Conservation (phyloP, 2,113 vertebrate species). For the Zeus faber region DNA sequence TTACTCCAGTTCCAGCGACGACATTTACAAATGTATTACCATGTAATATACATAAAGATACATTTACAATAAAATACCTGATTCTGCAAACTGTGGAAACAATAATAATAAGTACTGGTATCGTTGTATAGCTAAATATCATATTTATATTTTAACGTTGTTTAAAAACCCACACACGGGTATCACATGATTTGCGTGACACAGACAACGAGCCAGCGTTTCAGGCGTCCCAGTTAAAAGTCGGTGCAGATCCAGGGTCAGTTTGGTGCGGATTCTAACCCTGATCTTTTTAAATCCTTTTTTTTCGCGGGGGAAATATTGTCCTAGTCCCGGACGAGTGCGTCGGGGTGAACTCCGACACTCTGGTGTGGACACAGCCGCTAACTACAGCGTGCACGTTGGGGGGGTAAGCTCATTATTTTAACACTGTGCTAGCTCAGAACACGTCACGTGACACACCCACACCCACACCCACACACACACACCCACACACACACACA, state of each 20-base stretch:
- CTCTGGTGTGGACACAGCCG: constrained; percentile 10
- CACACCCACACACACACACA: constrained; percentile 9
- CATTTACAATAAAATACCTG: constrained; percentile 67
- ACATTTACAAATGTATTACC: constrained; percentile 61
- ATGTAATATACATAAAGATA: constrained; percentile 56
- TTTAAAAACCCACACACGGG: constrained; percentile 34
- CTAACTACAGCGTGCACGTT: constrained; percentile 25
- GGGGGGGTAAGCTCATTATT: constrained; percentile 36
- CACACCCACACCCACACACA: constrained; percentile 7
- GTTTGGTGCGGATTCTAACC: constrained; percentile 21
- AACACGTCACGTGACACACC: constrained; percentile 32
- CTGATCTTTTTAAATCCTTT: constrained; percentile 26
- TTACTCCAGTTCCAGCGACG: constrained; percentile 35
- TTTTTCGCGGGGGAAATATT: constrained; percentile 27
- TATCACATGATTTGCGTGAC: constrained; percentile 45
- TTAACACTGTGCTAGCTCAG: constrained; percentile 31
- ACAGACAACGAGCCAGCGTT: constrained; percentile 54
- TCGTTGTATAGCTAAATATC: constrained; percentile 51
- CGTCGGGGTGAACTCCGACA: constrained; percentile 11
- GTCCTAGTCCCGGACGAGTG: constrained; percentile 24
- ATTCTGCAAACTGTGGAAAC: constrained; percentile 59
- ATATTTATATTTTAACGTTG: constrained; percentile 31
- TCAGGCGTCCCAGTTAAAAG: constrained; percentile 24
- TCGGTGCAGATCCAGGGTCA: constrained; percentile 26
- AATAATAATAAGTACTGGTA: constrained; percentile 58